Evolutionary conservation across 2,888 invertebrate species (phyloP).

Genomic region (Pyrrhosoma nymphula): DNA sequence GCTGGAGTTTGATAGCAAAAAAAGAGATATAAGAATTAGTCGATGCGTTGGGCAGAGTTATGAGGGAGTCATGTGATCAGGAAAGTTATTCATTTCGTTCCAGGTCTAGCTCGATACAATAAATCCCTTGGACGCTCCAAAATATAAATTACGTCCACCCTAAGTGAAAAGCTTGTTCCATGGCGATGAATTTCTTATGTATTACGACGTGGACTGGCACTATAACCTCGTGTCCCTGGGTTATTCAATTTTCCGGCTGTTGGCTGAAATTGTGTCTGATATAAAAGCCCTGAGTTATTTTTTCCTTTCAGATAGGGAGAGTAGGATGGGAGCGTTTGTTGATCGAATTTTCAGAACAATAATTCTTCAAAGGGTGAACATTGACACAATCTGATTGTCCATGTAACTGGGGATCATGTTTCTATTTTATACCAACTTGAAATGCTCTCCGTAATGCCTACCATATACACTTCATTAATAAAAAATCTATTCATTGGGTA

Average conservation of each 20-base stretch:
- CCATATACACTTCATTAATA: too few relatives aligned
- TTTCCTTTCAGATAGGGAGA: too few relatives aligned
- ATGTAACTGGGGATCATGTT: too few relatives aligned
- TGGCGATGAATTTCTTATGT: neutral
- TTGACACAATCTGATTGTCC: too few relatives aligned
- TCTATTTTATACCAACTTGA: too few relatives aligned
- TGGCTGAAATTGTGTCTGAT: neutral
- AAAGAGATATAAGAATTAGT: neutral
- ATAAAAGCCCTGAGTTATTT: neutral
- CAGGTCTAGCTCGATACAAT: neutral
- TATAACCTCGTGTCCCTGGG: neutral
- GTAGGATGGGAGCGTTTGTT: too few relatives aligned
- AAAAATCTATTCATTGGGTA: too few relatives aligned
- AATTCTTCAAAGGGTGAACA: too few relatives aligned
- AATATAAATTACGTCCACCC: neutral
- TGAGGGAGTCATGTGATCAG: neutral
- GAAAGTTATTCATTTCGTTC: slow-evolving; percentile 15
- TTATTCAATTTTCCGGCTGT: neutral
- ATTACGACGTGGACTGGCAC: neutral
- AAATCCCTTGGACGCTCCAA: neutral
- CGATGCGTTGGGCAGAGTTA: neutral
- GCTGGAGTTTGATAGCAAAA: neutral
- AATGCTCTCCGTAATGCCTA: too few relatives aligned
- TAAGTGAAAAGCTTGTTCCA: slow-evolving; percentile 8
- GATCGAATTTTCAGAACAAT: too few relatives aligned